These are phyloP conservation scores for Megalops atlanticus DNA, from an alignment of 2,113 vertebrate species.

Conservation along the genomic window DNA sequence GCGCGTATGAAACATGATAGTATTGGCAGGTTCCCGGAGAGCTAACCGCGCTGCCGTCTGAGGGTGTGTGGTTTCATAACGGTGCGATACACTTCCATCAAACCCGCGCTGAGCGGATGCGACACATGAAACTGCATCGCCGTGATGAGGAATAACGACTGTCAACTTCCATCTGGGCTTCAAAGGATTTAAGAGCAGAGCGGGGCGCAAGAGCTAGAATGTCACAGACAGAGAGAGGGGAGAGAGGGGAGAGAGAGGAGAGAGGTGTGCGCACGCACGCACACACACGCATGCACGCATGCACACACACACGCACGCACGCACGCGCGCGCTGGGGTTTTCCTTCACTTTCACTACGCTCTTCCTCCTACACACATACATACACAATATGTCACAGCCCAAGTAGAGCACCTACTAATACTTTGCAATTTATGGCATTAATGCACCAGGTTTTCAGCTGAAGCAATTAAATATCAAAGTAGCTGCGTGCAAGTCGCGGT, in stretches of 20 bases:
- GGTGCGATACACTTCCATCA: constrained; percentile 69
- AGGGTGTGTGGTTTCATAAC: constrained; percentile 61
- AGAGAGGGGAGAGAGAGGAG: constrained; percentile 9
- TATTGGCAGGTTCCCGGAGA: constrained; percentile 60
- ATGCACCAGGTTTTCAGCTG: not conserved
- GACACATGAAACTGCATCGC: constrained; percentile 70
- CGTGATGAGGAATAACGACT: constrained; percentile 73
- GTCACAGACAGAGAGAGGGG: no score
- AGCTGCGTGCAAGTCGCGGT: not conserved
- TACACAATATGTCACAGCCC: not conserved
- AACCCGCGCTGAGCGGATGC: constrained; percentile 70
- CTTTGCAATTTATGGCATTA: not conserved
- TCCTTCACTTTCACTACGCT: no score
- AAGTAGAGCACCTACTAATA: not conserved
- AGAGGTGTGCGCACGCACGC: not conserved
- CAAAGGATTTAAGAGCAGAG: constrained; percentile 67
- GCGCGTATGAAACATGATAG: constrained; percentile 64
- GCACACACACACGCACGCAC: not conserved
- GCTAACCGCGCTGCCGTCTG: constrained; percentile 63
- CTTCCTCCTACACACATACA: no score
- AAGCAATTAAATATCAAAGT: not conserved
- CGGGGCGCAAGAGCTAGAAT: no score
- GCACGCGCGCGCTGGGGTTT: no score
- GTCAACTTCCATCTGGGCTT: constrained; percentile 65
- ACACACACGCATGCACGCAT: not conserved